These are phyloP conservation scores for Hippopotamyrus pictus DNA, from an alignment of 2,797 vertebrate genomes.

Conservation along the genomic window DNA sequence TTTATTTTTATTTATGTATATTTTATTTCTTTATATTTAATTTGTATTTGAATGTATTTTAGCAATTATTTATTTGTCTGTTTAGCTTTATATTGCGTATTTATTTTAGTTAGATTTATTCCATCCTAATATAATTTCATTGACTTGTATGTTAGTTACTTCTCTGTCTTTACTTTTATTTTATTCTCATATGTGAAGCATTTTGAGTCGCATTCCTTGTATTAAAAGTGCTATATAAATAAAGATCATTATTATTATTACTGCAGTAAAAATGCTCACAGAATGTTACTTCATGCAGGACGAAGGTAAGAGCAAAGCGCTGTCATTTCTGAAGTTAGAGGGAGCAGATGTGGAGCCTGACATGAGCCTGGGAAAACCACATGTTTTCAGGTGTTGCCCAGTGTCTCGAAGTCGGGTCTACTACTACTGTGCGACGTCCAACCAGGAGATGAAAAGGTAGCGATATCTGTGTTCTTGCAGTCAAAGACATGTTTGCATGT, in stretches of 20 bases:
- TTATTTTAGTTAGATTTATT: neutral
- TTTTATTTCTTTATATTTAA: neutral
- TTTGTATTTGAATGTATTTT: neutral
- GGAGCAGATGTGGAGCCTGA: slow-evolving; percentile 75
- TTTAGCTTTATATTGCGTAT: neutral
- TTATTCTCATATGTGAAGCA: neutral
- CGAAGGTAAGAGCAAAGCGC: slow-evolving; percentile 72
- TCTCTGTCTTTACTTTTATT: neutral
- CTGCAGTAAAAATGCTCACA: neutral
- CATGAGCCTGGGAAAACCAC: slow-evolving; percentile 76
- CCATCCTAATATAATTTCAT: neutral
- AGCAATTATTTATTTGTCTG: neutral
- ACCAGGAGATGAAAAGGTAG: slow-evolving; percentile 87
- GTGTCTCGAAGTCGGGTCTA: slow-evolving; percentile 64
- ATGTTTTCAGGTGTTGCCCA: slow-evolving; percentile 79
- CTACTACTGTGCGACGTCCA: slow-evolving; percentile 79
- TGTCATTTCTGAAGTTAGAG: slow-evolving; percentile 72
- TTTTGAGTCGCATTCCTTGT: neutral
- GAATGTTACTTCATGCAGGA: slow-evolving; percentile 58
- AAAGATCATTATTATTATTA: neutral
- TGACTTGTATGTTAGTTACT: neutral
- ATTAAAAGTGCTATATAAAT: neutral
- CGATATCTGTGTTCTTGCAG: neutral
- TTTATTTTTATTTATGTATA: neutral
- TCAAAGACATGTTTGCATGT: neutral